Base-by-base conservation (phyloP, 2,797 vertebrate species). In the Peromyscus aztecus region DNA sequence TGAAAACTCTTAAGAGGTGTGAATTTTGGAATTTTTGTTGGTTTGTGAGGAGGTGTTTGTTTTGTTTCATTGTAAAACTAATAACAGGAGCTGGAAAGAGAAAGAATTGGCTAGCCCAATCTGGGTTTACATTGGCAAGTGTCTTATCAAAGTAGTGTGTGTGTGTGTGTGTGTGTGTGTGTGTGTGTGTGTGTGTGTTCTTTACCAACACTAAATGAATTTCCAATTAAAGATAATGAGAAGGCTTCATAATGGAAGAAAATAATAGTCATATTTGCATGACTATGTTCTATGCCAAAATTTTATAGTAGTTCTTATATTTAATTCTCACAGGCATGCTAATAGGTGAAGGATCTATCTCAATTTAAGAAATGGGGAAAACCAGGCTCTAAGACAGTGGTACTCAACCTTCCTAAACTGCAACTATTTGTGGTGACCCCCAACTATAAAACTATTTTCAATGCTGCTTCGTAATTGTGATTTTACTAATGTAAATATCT, bases 191-290 rank as follows among this genome's bases (percentile, higher is more conserved):
- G 69, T 65, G 43, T 90, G 21, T 71, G 65, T 61, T 49, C 49
- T 88, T 94, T 76, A 57, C 52, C 34, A 80, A 90, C 52, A 77
- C 19, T 89, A 84, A 91, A 59, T 81, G 65, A 87, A 86, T 59
- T 94, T 77, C 73, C 55, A 81, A 40, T 73, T 65, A 82, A 73
- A 89, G 52, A 43, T 93, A 86, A 90, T 84, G 27, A 57, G 34
- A 89, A 24, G 57, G 69, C 59, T 82, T 85, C 40, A 19, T 86
- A 71, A 49, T 17, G 14, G 49, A 78, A 96, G 43, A 75, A 89
- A 90, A 55, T n/a, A 19, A 69, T 9, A 92, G 46, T 65, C 46
- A 77, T 57, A 81, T 82, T 89, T 91, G 57, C 43, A 49, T 57
- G 63, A 57, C 34, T 65, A 85, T 90, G 46, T n/a, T 82, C 49